Evolutionary conservation across 1,140 invertebrate genomes (phyloP), one percentile per base, ranked within the genome.

Genomic region (Atta cephalotes): DNA sequence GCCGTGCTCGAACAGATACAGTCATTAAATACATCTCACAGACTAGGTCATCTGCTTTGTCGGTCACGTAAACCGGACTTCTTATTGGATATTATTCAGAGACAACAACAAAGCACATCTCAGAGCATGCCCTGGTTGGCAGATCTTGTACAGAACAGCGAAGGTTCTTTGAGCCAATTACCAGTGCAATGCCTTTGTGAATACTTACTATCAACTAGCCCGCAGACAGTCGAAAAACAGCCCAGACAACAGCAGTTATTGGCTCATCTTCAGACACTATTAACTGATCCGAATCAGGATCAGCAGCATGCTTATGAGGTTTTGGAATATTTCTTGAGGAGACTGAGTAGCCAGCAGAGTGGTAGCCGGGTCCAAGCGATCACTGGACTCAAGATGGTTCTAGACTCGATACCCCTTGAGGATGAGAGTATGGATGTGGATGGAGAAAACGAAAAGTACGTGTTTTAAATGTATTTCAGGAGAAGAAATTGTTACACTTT

Each of bases 61-160:
- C 96, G 97, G 25, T 98, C 97, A 87, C 96, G 99, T 21, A 97
- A 98, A 93, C 99, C 99, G 0, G 98, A 99, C 94, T 98, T 99
- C 92, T 95, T 99, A 14, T 95, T 99, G 70, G 98, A 99, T 92
- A 98, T 99, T 66, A 99, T 99, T 93, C 97, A 98, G 88, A 95
- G 98, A 79, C 97, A 96, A 76, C 95, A 95, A 45, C 94, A 97
- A 92, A 98, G 98, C 87, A 97, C 98, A 14, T 97, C 97, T 25
- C 98, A 98, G 87, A 98, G 98, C 28, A 99, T 99, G 98, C 98
- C 99, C 5, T 99, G 99, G 99, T 95, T 99, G 56, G 98, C 98
- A 16, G 98, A 99, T 93, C 95, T 99, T 49, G 98, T 99, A 16
- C 98, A 99, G 89, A 98, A 98, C 88, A 98, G 98, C 90, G 98